These are phyloP conservation scores for Melieria omissa DNA, from an alignment of 2,888 invertebrate species.

Conservation along the genomic window DNA sequence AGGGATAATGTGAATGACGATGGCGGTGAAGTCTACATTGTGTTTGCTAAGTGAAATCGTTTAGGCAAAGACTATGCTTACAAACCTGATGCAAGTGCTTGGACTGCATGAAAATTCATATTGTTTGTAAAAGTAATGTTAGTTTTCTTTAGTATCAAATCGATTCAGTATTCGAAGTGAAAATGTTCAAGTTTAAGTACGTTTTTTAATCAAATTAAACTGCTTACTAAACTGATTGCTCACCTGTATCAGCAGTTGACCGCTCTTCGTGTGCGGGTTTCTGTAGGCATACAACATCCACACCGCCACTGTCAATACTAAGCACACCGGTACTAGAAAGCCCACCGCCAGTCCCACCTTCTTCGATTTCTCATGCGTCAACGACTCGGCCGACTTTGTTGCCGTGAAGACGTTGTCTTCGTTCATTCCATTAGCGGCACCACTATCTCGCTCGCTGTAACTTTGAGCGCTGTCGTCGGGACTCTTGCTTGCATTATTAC, in stretches of 20 bases:
- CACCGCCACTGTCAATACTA: conserved; percentile 75
- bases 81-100: conserved; percentile 66
- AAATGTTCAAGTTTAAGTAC: background rate
- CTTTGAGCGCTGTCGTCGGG: conserved; percentile 19
- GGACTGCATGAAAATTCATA: conserved; percentile 61
- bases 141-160: background rate
- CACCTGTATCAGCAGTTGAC: conserved; percentile 96
- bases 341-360: conserved; percentile 69
- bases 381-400: conserved; percentile 32
- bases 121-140: conserved; percentile 4
- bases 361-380: conserved; percentile 50
- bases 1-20: too few species aligned
- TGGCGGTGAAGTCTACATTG: too few species aligned
- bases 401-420: conserved; percentile 14
- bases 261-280: conserved; percentile 94
- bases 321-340: conserved; percentile 76
- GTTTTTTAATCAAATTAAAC: background rate
- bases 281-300: conserved; percentile 96
- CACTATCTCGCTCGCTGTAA: conserved; percentile 12
- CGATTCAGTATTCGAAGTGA: background rate
- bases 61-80: conserved; percentile 38
- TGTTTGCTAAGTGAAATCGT: too few species aligned
- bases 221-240: conserved; percentile 52
- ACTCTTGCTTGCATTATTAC: background rate
- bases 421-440: background rate